These are phyloP conservation scores for Megaleporinus macrocephalus DNA, from an alignment of 2,113 vertebrate genomes.

Conservation along the genomic window DNA sequence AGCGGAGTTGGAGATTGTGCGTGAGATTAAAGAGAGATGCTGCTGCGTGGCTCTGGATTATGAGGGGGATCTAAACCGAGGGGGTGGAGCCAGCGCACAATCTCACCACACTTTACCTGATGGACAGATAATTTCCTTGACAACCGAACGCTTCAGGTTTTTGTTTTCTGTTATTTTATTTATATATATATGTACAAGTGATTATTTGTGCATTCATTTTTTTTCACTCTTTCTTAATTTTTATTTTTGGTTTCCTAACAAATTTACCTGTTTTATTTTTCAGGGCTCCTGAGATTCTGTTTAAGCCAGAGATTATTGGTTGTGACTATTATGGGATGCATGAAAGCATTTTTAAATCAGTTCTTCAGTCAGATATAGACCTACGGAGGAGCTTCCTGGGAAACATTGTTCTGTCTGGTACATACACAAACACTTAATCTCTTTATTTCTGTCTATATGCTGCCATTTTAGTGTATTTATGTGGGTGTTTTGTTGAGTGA, in stretches of 20 bases:
- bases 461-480: too few relatives aligned
- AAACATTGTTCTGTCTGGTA: constrained; percentile 78
- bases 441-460: too few relatives aligned
- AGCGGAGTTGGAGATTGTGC: constrained; percentile 77
- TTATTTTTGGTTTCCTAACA: not conserved
- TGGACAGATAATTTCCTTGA: constrained; percentile 67
- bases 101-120: constrained; percentile 75
- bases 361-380: constrained; percentile 76
- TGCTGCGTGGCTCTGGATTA: constrained; percentile 73
- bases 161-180: not conserved
- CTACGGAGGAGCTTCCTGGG: constrained; percentile 71
- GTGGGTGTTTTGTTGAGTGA: too few relatives aligned
- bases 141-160: constrained; percentile 74
- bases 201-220: too few relatives aligned
- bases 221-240: not conserved
- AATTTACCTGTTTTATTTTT: not conserved
- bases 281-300: constrained; percentile 80
- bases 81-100: constrained; percentile 44
- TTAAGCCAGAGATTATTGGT: constrained; percentile 77
- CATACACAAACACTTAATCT: not conserved
- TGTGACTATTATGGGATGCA: constrained; percentile 78
- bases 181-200: not conserved
- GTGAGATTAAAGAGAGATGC: constrained; percentile 79
- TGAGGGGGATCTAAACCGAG: constrained; percentile 57
- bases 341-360: constrained; percentile 75